Evolutionary conservation across 2,888 invertebrate genomes (phyloP).

Genomic region (Apotomis betuletana): DNA sequence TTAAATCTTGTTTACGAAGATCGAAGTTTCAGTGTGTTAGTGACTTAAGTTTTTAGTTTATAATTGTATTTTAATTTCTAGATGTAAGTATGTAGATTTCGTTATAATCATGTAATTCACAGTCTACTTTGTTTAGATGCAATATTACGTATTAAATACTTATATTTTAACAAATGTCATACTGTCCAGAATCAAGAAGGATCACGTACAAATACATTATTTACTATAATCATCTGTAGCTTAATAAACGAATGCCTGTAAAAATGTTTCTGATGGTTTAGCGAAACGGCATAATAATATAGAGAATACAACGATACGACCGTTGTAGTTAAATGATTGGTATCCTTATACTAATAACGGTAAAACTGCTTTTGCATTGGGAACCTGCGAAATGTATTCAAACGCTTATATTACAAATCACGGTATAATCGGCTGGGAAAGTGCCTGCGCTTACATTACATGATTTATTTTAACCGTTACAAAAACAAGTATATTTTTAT

Average conservation of each 20-base stretch:
- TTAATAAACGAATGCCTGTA: conserved; percentile 16
- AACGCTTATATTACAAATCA: conserved; percentile 41
- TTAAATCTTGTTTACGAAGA: too few relatives aligned
- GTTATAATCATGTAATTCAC: too few relatives aligned
- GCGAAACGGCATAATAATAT: conserved; percentile 16
- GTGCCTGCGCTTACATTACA: not conserved
- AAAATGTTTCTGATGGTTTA: conserved; percentile 24
- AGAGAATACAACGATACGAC: conserved; percentile 17
- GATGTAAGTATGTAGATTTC: too few relatives aligned
- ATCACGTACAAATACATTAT: conserved; percentile 1
- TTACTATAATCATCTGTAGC: not conserved
- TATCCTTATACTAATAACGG: conserved; percentile 29
- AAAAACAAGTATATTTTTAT: too few relatives aligned
- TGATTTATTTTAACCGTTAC: not conserved
- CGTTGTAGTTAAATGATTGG: conserved; percentile 14
- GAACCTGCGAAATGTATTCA: conserved; percentile 37
- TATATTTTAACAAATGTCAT: too few relatives aligned
- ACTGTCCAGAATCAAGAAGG: too few relatives aligned
- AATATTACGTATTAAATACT: too few relatives aligned
- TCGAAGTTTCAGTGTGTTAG: too few relatives aligned
- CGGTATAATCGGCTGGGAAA: conserved; percentile 21
- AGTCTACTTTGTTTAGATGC: too few relatives aligned
- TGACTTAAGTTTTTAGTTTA: too few relatives aligned
- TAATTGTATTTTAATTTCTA: too few relatives aligned
- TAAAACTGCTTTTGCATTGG: conserved; percentile 33